Percentiles rank a stretch among this genome's conserved stretches.
Evolutionary conservation across 2,888 invertebrate species (phyloP).

Genomic region (Chirona hameri): DNA sequence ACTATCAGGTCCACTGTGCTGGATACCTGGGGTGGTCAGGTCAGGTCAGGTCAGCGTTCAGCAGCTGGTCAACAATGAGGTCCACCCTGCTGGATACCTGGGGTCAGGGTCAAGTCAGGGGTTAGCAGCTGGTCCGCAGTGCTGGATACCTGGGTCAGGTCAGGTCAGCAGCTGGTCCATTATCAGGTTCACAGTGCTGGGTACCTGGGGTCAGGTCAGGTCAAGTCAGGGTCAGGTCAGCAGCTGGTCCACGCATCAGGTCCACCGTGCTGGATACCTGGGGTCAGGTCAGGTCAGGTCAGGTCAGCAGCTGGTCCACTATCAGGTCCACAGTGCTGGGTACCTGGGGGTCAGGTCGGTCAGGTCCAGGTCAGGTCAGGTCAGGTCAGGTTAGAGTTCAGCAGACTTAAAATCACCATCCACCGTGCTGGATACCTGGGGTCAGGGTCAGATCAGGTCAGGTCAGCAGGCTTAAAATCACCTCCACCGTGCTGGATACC

Average conservation of each 20-base stretch:
- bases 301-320: too few species aligned
- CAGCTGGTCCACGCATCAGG: conserved; percentile 51
- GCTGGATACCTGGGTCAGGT: conserved; percentile 63
- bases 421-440: conserved; percentile 69
- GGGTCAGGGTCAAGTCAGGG: too few species aligned
- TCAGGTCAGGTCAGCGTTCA: neutral
- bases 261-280: conserved; percentile 87
- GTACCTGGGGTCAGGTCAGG: conserved; percentile 49
- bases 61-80: neutral
- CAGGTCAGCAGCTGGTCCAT: too few species aligned
- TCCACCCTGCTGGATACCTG: conserved; percentile 76
- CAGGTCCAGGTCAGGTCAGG: too few species aligned
- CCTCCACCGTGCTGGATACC: too few species aligned
- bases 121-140: conserved; percentile 84
- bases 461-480: too few species aligned
- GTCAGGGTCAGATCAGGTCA: too few species aligned
- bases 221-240: neutral
- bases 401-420: conserved; percentile 50
- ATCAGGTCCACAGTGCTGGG: too few species aligned
- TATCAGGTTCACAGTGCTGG: too few species aligned
- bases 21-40: neutral
- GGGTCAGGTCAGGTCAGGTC: neutral
- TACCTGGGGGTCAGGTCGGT: neutral
- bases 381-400: neutral
- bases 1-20: too few species aligned